Percentiles rank a stretch among this genome's conserved stretches.
These are phyloP conservation scores for Todiramphus chloris DNA, from an alignment of 2,113 vertebrate genomes.

Conservation along the genomic window DNA sequence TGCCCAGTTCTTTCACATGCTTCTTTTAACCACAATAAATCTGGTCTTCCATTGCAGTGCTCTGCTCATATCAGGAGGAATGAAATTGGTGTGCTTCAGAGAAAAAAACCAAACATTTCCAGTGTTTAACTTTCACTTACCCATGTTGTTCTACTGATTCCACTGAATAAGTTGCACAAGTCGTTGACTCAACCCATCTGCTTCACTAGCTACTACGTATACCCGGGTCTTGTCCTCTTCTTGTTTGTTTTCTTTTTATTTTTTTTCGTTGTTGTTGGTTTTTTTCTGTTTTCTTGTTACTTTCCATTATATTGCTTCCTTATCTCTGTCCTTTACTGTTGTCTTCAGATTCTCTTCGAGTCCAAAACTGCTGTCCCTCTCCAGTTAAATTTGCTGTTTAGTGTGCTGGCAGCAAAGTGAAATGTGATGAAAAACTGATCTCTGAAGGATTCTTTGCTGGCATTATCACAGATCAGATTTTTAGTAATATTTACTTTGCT, in stretches of 20 bases:
- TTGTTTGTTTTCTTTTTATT: not conserved
- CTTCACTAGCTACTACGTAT: not conserved
- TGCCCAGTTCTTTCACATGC: not conserved
- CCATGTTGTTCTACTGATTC: not conserved
- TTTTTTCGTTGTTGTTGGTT: not conserved
- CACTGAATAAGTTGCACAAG: not conserved
- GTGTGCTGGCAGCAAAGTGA: slow-evolving; percentile 9
- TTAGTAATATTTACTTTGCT: slow-evolving; percentile 59
- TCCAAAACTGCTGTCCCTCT: not conserved
- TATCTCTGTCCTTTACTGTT: not conserved
- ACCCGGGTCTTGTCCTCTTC: not conserved
- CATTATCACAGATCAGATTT: slow-evolving; percentile 29
- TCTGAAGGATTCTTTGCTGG: slow-evolving; percentile 45
- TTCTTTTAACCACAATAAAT: not conserved
- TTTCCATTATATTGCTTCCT: not conserved
- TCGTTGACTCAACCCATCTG: not conserved
- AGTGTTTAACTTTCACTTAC: not conserved
- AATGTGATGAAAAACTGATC: slow-evolving; percentile 40
- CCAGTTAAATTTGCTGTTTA: slow-evolving; percentile 26
- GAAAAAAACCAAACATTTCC: not conserved
- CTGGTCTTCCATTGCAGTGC: not conserved
- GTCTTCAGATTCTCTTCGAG: not conserved
- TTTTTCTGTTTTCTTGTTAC: not conserved
- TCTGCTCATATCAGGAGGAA: not conserved
- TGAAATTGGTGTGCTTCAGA: not conserved